Conservation (phyloP, 2,113 vertebrate genomes). For the Deroptyus accipitrinus region DNA sequence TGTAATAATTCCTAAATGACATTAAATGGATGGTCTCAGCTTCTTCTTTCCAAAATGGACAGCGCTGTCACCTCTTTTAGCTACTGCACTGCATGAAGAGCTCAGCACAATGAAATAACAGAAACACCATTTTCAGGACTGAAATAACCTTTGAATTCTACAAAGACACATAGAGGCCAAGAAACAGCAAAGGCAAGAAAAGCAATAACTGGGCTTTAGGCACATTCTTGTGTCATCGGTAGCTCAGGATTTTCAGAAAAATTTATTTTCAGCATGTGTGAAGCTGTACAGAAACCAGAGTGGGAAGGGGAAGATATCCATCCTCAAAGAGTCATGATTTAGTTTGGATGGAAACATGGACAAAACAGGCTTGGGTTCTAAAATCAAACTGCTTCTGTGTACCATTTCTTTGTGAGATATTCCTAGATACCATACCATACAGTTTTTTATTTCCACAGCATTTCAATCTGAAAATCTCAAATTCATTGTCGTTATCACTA, state of each 20-base stretch:
- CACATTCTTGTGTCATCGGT: neutral
- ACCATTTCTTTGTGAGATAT: neutral
- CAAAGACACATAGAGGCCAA: neutral
- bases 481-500: neutral
- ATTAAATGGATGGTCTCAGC: constrained; percentile 56
- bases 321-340: neutral
- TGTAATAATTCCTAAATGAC: constrained; percentile 62
- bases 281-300: neutral
- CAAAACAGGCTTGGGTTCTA: neutral
- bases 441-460: neutral
- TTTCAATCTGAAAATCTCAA: neutral
- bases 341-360: neutral
- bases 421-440: neutral
- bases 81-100: constrained; percentile 31
- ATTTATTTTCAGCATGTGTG: neutral
- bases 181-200: neutral
- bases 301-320: neutral
- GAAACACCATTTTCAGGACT: neutral
- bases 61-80: constrained; percentile 22
- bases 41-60: constrained; percentile 51
- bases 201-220: neutral
- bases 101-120: neutral
- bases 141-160: constrained; percentile 20
- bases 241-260: neutral
- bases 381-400: neutral